Evolutionary conservation across 2,797 vertebrate genomes (phyloP).

Genomic region (Sebastes oblongus): DNA sequence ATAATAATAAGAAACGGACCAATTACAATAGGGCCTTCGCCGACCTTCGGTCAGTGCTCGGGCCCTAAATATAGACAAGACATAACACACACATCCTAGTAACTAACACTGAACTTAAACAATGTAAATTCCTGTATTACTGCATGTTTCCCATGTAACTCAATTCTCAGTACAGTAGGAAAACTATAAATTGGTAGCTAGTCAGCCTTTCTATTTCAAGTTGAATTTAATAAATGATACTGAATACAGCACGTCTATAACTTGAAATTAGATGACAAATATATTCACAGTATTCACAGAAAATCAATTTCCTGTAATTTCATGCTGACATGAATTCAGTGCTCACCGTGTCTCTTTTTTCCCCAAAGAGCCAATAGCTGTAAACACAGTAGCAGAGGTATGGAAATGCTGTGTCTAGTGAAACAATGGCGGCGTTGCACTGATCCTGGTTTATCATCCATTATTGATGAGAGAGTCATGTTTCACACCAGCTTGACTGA

Average conservation of each 20-base stretch:
- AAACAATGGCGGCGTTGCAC: conserved; percentile 42
- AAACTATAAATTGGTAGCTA: neutral
- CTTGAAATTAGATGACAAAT: neutral
- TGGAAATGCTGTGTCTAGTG: conserved; percentile 40
- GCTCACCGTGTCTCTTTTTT: neutral
- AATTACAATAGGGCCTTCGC: no score
- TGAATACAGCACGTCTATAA: neutral
- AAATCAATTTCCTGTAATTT: conserved; percentile 33
- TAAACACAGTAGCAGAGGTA: conserved; percentile 42
- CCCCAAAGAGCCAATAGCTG: conserved; percentile 20
- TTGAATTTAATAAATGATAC: neutral
- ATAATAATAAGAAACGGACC: no score
- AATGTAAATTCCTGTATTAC: neutral
- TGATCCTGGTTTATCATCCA: conserved; percentile 42
- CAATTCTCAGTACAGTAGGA: neutral
- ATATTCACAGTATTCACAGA: conserved; percentile 10
- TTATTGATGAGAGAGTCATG: conserved; percentile 58
- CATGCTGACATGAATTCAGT: neutral
- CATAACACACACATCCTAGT: no score
- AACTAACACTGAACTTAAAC: neutral
- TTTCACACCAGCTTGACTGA: conserved; percentile 50
- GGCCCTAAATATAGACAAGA: no score
- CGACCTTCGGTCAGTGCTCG: no score
- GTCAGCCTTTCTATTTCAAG: neutral
- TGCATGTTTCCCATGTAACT: neutral